Evolutionary conservation across 2,888 invertebrate genomes (phyloP).

Genomic region (Clostera curtula): DNA sequence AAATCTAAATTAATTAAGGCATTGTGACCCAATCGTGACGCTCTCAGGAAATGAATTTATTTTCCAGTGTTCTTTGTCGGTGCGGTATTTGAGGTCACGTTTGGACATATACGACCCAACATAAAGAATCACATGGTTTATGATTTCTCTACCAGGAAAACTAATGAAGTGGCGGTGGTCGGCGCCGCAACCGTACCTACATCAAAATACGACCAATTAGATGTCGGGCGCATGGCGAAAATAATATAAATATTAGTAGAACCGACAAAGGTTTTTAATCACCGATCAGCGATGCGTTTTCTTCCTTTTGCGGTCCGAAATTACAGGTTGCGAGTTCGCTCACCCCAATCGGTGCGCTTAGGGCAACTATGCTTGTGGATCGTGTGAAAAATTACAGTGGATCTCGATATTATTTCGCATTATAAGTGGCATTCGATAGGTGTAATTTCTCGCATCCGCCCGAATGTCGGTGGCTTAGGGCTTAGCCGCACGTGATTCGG

Average conservation of each 20-base stretch:
- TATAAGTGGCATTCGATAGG: conserved; percentile 64
- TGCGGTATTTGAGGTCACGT: conserved; percentile 44
- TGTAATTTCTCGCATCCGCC: conserved; percentile 61
- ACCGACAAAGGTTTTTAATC: conserved; percentile 76
- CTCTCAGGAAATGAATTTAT: conserved; percentile 39
- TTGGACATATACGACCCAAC: conserved; percentile 48
- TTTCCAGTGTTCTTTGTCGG: conserved; percentile 48
- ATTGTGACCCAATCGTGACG: conserved; percentile 21
- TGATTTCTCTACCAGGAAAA: conserved; percentile 68
- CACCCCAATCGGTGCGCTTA: conserved; percentile 66
- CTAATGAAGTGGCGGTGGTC: conserved; percentile 66
- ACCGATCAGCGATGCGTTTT: conserved; percentile 68
- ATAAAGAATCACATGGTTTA: conserved; percentile 60
- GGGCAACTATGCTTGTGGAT: conserved; percentile 69
- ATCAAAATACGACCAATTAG: conserved; percentile 67
- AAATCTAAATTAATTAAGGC: conserved; percentile 3
- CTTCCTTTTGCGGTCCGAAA: conserved; percentile 74
- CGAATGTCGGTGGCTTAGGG: conserved; percentile 32
- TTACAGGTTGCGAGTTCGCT: conserved; percentile 71
- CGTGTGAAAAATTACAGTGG: conserved; percentile 70
- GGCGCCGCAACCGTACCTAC: conserved; percentile 47
- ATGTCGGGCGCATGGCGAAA: conserved; percentile 71
- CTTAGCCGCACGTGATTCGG: conserved; percentile 14
- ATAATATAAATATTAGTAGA: conserved; percentile 75
- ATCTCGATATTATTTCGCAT: conserved; percentile 66